Evolutionary conservation across 2,888 invertebrate species (phyloP).

Genomic region (Aelia acuminata): DNA sequence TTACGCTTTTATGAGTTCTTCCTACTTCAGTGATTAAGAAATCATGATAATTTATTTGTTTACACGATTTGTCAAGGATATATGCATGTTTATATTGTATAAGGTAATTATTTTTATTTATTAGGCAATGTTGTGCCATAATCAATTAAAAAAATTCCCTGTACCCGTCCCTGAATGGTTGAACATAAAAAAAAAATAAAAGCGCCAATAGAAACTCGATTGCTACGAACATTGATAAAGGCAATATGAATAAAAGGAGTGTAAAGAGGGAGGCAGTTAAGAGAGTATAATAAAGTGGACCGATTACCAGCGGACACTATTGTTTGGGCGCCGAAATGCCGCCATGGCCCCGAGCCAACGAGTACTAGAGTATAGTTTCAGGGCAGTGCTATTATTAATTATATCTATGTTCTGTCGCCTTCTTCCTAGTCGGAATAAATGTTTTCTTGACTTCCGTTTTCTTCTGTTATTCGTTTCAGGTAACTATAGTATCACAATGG

Average conservation of each 20-base stretch:
- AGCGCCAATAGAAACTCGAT: too few relatives aligned
- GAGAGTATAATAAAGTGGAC: background rate
- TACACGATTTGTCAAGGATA: too few relatives aligned
- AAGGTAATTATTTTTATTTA: too few relatives aligned
- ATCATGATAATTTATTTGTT: too few relatives aligned
- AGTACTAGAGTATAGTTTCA: constrained; percentile 14
- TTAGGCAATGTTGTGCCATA: too few relatives aligned
- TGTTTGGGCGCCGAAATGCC: constrained; percentile 14
- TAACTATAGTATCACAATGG: too few relatives aligned
- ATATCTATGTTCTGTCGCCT: background rate
- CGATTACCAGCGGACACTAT: background rate
- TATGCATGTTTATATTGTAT: too few relatives aligned
- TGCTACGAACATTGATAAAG: background rate
- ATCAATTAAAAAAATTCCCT: too few relatives aligned
- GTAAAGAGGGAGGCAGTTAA: background rate
- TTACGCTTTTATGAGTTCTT: too few relatives aligned
- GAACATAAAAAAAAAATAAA: background rate
- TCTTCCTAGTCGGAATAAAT: background rate
- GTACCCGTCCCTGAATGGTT: background rate
- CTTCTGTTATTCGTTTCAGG: background rate
- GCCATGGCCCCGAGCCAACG: background rate
- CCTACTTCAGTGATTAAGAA: too few relatives aligned
- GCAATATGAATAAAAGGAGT: background rate
- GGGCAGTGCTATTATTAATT: constrained; percentile 8
- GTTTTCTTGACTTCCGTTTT: background rate